These are phyloP conservation scores for Archaeoteleia sp. DNA, from an alignment of 2,888 invertebrate genomes.

Conservation along the genomic window DNA sequence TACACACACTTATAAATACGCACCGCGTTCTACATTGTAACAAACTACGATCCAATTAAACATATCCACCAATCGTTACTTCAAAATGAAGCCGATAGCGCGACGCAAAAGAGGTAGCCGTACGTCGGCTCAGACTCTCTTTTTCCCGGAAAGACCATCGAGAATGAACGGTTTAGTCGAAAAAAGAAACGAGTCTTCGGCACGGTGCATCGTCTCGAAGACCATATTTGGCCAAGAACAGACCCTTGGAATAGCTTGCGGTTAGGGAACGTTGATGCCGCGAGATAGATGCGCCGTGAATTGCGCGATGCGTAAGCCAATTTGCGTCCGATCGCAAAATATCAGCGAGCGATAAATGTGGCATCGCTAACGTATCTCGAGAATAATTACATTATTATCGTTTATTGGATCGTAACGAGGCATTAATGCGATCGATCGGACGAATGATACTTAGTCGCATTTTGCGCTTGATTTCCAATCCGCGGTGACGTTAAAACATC, in stretches of 20 bases:
- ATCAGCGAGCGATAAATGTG: too few species aligned
- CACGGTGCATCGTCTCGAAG: slow-evolving; percentile 5
- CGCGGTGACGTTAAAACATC: background rate
- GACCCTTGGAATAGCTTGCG: slow-evolving; percentile 17
- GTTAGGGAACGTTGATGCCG: background rate
- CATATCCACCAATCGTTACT: too few species aligned
- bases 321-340: slow-evolving; percentile 2
- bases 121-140: slow-evolving; percentile 1
- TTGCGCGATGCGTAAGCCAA: background rate
- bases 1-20: too few species aligned
- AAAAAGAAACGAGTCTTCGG: slow-evolving; percentile 7
- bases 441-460: too few species aligned
- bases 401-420: too few species aligned
- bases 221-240: slow-evolving; percentile 19
- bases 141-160: slow-evolving; percentile 12
- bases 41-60: too few species aligned
- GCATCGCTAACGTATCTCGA: too few species aligned
- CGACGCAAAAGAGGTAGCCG: background rate
- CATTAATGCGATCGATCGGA: too few species aligned
- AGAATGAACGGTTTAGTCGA: slow-evolving; percentile 9
- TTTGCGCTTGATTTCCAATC: background rate
- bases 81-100: background rate
- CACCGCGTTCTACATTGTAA: too few species aligned
- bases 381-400: too few species aligned
- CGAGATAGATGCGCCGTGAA: slow-evolving; percentile 1